Percentiles rank a stretch among this genome's conserved stretches.
Conservation (phyloP, 2,888 invertebrate genomes). For the Papilio demoleus region DNA sequence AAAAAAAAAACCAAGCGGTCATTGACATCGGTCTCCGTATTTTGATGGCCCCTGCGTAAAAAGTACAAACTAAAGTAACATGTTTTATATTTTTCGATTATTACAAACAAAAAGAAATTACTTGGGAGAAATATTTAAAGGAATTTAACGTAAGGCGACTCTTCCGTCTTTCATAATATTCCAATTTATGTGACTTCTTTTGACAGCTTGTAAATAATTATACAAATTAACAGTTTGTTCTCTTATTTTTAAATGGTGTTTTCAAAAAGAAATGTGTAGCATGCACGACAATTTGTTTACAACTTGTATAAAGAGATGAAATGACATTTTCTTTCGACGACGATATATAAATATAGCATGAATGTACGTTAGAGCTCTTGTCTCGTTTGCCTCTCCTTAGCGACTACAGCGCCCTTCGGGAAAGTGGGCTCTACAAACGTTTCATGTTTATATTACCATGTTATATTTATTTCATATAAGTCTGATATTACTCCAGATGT, state of each 20-base stretch:
- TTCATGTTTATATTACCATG: conserved; percentile 8
- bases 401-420: not conserved
- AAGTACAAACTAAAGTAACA: not conserved
- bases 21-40: conserved; percentile 2
- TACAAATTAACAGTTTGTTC: too few relatives aligned
- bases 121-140: too few relatives aligned
- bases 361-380: conserved; percentile 1
- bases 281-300: not conserved
- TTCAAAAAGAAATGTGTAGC: too few relatives aligned
- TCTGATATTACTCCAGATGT: conserved; percentile 1
- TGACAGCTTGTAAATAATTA: not conserved
- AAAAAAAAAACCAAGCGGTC: conserved; percentile 27
- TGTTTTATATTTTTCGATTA: too few relatives aligned
- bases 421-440: conserved; percentile 1
- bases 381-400: not conserved
- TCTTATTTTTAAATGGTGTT: too few relatives aligned
- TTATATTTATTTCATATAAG: conserved; percentile 4
- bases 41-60: not conserved
- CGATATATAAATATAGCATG: not conserved
- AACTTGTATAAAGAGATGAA: not conserved
- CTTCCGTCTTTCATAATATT: too few relatives aligned
- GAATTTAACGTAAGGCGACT: too few relatives aligned
- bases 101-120: too few relatives aligned
- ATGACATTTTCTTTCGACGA: not conserved
- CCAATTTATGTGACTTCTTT: not conserved